Base-by-base conservation (phyloP, 2,797 vertebrate species). In the Meriones psammophilus region DNA sequence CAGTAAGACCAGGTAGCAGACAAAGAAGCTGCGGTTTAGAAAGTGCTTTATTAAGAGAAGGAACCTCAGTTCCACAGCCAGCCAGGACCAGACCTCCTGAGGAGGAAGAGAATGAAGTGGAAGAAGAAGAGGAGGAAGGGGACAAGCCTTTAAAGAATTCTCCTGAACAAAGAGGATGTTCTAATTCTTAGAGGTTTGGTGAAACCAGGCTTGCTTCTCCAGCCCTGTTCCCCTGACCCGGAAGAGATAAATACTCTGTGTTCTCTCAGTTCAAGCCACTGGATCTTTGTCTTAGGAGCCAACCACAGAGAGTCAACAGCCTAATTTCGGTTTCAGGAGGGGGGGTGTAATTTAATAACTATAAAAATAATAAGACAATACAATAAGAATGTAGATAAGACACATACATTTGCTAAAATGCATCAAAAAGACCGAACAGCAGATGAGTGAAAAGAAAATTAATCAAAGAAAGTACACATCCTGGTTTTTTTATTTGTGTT, bases 391-490 rank as follows among this genome's bases (percentile, higher is more conserved):
- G 0, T n/a, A 54, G 8, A 56, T 83, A 66, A 60, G 6, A 54
- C 28, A 74, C 74, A 3, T 39, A 94, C 54, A 81, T 17, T 89
- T 64, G 6, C 46, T 62, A 39, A 83, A 83, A 36, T 78, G 42
- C 30, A 46, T 92, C 0, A 76, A 86, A 92, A 94, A 90, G 8
- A 58, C 17, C 69, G 58, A 92, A n/a, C 87, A 94, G 92, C 71
- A 1, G 5, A 39, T 36, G 24, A 88, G 84, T 92, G n/a, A 73
- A 80, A 89, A 71, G 84, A 13, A 93, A 91, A 54, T 56, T 50
- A 71, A 64, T 68, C 28, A 79, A 66, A 95, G 56, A 74, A 7
- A 1, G 13, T 62, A 56, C 5, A 74, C 42, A 2, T 24, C 46
- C 50, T n/a, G 18, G 30, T 50, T n/a, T 50, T 6, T 50, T 50